A percentile compares a stretch with the other conserved stretches of the same genome.
Conservation (phyloP, 2,113 vertebrate species). For the Cryptomyrus ogoouensis region DNA sequence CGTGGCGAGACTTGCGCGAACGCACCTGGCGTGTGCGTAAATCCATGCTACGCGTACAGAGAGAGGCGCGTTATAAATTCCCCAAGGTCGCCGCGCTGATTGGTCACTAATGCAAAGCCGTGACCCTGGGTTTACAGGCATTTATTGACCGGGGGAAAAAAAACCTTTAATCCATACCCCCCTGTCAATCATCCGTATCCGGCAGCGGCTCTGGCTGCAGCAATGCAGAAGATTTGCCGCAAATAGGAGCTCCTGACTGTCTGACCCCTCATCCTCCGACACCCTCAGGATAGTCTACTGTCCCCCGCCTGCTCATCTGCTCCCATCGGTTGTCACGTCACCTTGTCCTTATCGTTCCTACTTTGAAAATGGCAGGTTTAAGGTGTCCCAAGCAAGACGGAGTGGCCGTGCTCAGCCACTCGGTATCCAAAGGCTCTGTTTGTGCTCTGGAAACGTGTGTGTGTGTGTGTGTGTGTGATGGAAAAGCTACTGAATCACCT, state of each 20-base stretch:
- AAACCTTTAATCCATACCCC: not conserved
- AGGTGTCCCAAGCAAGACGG: not conserved
- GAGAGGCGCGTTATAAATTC: not conserved
- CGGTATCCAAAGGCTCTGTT: not conserved
- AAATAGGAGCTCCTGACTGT: not conserved
- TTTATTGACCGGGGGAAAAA: not conserved
- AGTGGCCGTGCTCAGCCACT: not conserved
- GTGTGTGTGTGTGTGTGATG: not conserved
- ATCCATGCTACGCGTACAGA: not conserved
- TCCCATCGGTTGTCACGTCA: not conserved
- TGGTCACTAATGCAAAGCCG: constrained; percentile 2
- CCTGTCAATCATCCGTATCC: not conserved
- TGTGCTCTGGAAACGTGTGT: not conserved
- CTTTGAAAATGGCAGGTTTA: not conserved
- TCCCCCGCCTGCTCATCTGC: not conserved
- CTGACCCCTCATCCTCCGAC: not conserved
- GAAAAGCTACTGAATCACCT: not conserved
- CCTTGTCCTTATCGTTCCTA: not conserved
- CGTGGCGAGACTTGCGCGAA: not conserved
- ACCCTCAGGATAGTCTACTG: not conserved
- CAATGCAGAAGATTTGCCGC: not conserved
- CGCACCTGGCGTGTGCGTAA: not conserved
- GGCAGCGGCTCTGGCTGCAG: not conserved
- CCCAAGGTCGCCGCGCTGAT: not conserved
- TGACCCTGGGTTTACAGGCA: not conserved